Evolutionary conservation across 1,140 invertebrate species (phyloP), one percentile per base, ranked within the genome.

Genomic region (Pteromalus puparum): DNA sequence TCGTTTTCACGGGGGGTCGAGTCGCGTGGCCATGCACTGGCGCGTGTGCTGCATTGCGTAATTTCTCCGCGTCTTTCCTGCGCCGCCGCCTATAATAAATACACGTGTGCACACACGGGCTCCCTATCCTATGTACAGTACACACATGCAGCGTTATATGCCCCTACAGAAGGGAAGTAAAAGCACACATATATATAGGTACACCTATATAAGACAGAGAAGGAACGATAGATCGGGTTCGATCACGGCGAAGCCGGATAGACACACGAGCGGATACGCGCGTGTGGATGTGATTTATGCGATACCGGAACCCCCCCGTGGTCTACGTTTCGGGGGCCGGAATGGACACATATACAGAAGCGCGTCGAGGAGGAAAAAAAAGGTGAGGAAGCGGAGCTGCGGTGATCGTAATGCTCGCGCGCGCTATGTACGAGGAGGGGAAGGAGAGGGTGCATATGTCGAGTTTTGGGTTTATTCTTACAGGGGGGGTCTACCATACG

Each of bases 281-380:
- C 87, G 87, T 86, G 87, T 88, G 89, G 89, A 90, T 90, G 90
- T 90, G 91, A 91, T 91, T 91, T 91, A 91, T 91, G 88, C 88
- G 89, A 90, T 89, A 90, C 88, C 89, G 89, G 90, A 91, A 91
- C 89, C 89, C 89, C 81, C 78, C 15, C 26, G 76, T 68, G 65
- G 82, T 77, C 77, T 74, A 24, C 28, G 77, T 5, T 15, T 48
- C 18, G 24, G 48, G 48, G 76, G 42, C 46, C 42, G 46, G 46
- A 48, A 77, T 18, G 75, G 28, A 30, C 67, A n/a, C n/a, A n/a
- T n/a, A n/a, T n/a, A n/a, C n/a, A n/a, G 3, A 1, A 24, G 61
- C n/a, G 61, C 61, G 24, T 26, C 67, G n/a, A n/a, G n/a, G 67
- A 70, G 28, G 67, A 70, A 78, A 4, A 30, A 67, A 28, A 61